Evolutionary conservation across 2,888 invertebrate species (phyloP).

Genomic region (Agriopis marginaria): DNA sequence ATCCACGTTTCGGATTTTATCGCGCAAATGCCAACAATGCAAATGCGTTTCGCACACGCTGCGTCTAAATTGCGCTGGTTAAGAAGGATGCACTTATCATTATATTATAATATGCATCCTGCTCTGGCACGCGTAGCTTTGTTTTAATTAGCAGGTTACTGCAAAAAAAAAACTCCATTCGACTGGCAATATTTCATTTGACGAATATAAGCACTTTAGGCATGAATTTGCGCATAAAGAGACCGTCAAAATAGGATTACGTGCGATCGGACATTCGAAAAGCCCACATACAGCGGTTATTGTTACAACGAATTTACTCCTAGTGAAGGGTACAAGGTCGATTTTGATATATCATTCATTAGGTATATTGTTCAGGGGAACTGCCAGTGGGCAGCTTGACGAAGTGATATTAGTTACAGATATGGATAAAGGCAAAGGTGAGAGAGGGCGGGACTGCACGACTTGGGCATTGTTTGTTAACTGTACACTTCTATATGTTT

Average conservation of each 20-base stretch:
- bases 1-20: no score
- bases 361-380: slow-evolving; percentile 61
- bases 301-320: slow-evolving; percentile 67
- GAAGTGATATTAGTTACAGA: slow-evolving; percentile 67
- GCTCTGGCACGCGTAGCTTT: no score
- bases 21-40: no score
- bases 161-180: no score
- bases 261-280: slow-evolving; percentile 50
- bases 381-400: slow-evolving; percentile 67
- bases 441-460: slow-evolving; percentile 71
- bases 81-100: no score
- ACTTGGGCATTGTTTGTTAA: slow-evolving; percentile 42
- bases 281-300: slow-evolving; percentile 58
- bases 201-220: neutral
- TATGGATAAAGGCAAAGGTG: slow-evolving; percentile 55
- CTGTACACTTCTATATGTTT: slow-evolving; percentile 1
- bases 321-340: slow-evolving; percentile 74
- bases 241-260: slow-evolving; percentile 50
- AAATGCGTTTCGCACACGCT: no score
- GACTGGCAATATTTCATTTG: no score
- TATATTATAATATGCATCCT: no score
- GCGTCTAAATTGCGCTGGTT: no score
- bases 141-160: no score
- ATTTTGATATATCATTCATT: slow-evolving; percentile 60
- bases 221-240: slow-evolving; percentile 19